Evolutionary conservation across 2,797 vertebrate species (phyloP), one percentile per base, ranked within the genome.

Genomic region (Hyperoplus lanceolatus): DNA sequence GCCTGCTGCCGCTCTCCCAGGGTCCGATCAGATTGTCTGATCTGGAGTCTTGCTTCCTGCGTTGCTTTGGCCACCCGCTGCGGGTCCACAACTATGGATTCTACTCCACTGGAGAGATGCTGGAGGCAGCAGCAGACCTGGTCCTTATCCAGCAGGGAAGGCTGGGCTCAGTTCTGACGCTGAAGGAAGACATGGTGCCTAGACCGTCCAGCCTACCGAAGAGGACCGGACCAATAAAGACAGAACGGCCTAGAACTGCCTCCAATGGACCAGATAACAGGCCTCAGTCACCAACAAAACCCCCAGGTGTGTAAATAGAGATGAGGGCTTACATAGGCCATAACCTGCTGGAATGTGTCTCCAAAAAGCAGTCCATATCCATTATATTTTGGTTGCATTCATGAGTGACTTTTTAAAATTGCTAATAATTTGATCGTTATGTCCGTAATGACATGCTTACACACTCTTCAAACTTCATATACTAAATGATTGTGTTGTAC

Each of bases 41-140:
- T 73, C 92, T 99, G 42, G 95, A 97, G 71, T n/a, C 49, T 58
- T 79, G 87, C 13, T 99, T 96, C 89, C 71, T 81, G 39, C 90
- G 21, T 4, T 94, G 56, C 62, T 99, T 97, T 38, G 96, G 97
- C 62, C 88, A 89, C 3, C 89, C 83, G 0, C 96, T 99, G 79
- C 90, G 89, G 8, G 93, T 95, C 51, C 73, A 76, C 1, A 93
- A 89, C 8, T 97, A 96, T 0, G 97, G 98, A 46, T 99, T 98
- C 85, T 93, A 92, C 70, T 98, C 97, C 11, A 73, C 94, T 16
- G 80, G 71, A 8, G 97, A 98, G 84, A 96, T 97, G 87, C 87
- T 99, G 59, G 82, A 73, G 18, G 94, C 95, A 0, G 73, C 94
- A 4, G 83, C 91, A 0, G 97, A 98, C 85, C 65, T 96, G 58